phyloP scores from a whole-genome alignment of 2,888 invertebrate genomes.

The Drosophila mercatorum region DNA sequence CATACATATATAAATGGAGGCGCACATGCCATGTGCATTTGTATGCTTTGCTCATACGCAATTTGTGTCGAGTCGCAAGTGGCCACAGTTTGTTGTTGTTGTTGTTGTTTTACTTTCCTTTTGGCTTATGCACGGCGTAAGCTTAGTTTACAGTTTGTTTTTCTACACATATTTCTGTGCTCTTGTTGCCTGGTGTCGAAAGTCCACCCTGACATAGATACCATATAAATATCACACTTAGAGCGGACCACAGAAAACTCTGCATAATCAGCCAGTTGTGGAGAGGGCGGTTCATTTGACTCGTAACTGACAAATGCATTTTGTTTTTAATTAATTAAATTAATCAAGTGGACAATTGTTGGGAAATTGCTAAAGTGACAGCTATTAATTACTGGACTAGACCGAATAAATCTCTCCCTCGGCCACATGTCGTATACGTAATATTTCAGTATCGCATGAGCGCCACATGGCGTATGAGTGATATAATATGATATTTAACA shows the following conservation, averaged over 20 bases:
- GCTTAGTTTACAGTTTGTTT: constrained; percentile 41
- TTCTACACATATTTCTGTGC: not conserved
- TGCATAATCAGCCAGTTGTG: not conserved
- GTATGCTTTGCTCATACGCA: constrained; percentile 29
- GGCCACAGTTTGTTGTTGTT: constrained; percentile 55
- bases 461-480: constrained; percentile 16
- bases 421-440: not conserved
- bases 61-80: constrained; percentile 56
- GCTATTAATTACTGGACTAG: not conserved
- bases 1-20: constrained; percentile 7
- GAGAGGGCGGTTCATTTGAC: no score
- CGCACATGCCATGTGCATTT: constrained; percentile 19
- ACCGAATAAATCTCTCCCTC: not conserved
- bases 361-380: not conserved
- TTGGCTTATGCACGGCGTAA: constrained; percentile 30
- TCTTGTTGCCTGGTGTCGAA: constrained; percentile 27
- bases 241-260: not conserved
- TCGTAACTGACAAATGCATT: not conserved
- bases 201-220: constrained; percentile 33
- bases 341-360: not conserved
- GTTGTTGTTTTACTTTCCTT: constrained; percentile 23
- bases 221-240: constrained; percentile 12
- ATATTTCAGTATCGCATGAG: not conserved
- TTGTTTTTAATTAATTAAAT: not conserved
- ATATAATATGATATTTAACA: not conserved